A percentile compares a stretch with the other conserved stretches of the same genome.
Conservation (phyloP, 2,797 vertebrate species). For the Myripristis jacobus region DNA sequence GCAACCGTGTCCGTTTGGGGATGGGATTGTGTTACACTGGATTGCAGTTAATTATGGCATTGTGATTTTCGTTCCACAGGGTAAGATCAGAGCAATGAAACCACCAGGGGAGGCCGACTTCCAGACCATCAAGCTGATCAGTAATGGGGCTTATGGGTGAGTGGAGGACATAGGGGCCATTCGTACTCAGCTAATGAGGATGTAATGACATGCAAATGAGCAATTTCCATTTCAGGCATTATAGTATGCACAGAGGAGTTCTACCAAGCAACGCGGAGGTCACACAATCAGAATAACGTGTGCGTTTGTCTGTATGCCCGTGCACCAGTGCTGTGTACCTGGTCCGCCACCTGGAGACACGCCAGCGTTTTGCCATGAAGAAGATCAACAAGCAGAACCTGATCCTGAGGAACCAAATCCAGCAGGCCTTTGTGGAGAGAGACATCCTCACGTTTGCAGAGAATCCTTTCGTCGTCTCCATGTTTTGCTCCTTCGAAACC, state of each 20-base stretch:
- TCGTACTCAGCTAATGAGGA: neutral
- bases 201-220: conserved; percentile 3
- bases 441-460: conserved; percentile 96
- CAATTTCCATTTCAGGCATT: neutral
- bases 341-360: conserved; percentile 90
- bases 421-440: conserved; percentile 94
- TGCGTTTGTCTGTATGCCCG: neutral
- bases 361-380: conserved; percentile 96
- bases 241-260: neutral
- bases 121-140: conserved; percentile 97
- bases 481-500: conserved; percentile 97
- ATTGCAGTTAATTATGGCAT: conserved; percentile 6
- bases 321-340: conserved; percentile 89
- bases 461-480: conserved; percentile 95
- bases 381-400: conserved; percentile 97
- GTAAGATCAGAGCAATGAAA: conserved; percentile 87
- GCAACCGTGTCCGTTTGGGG: neutral
- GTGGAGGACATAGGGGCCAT: conserved; percentile 21
- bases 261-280: neutral
- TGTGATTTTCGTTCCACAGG: conserved; percentile 77
- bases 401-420: conserved; percentile 94
- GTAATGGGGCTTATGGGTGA: conserved; percentile 95
- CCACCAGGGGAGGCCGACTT: conserved; percentile 92
- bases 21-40: neutral
- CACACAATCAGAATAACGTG: neutral